Evolutionary conservation across 1,140 invertebrate genomes (phyloP).

Genomic region (Heliconius melpomene): DNA sequence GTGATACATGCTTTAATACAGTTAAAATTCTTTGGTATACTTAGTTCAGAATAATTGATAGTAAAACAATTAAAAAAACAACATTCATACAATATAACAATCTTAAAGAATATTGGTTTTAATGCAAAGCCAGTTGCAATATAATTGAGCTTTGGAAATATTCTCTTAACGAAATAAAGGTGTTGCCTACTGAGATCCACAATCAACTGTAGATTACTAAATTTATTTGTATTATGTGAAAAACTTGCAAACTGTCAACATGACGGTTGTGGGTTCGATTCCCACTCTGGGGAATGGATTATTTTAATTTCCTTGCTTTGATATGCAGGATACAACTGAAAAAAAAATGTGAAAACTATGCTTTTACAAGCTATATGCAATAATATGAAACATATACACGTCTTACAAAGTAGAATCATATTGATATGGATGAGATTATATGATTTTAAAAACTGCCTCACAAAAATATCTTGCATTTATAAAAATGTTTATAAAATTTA

Average conservation of each 20-base stretch:
- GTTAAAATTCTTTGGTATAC: slow-evolving; percentile 52
- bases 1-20: slow-evolving; percentile 26
- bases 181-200: slow-evolving; percentile 76
- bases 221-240: slow-evolving; percentile 40
- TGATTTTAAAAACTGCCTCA: slow-evolving; percentile 38
- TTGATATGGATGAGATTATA: slow-evolving; percentile 32
- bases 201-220: slow-evolving; percentile 78
- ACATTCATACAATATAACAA: slow-evolving; percentile 58
- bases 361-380: background rate
- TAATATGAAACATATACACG: background rate
- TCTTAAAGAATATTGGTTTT: slow-evolving; percentile 74
- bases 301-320: no score
- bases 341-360: background rate
- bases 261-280: no score
- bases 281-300: no score
- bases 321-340: no score
- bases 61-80: slow-evolving; percentile 41
- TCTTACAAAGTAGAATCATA: slow-evolving; percentile 11
- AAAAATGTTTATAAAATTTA: slow-evolving; percentile 60
- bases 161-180: slow-evolving; percentile 60
- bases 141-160: slow-evolving; percentile 73
- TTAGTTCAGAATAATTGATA: slow-evolving; percentile 5
- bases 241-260: no score
- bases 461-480: slow-evolving; percentile 44
- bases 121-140: slow-evolving; percentile 54